These are phyloP conservation scores for Carduelis carduelis DNA, from an alignment of 2,797 vertebrate species.

Conservation along the genomic window DNA sequence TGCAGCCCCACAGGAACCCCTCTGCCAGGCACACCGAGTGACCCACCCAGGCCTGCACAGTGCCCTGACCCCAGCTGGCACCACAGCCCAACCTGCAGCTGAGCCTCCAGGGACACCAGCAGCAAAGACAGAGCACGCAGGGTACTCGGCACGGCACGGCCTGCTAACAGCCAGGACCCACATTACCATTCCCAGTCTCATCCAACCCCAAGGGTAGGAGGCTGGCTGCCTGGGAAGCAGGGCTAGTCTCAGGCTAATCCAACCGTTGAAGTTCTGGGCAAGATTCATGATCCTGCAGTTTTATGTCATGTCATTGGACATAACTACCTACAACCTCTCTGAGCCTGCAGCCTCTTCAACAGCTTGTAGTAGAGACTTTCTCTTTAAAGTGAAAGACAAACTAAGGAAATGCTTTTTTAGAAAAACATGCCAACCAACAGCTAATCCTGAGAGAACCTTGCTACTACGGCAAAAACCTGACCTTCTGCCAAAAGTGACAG, in stretches of 20 bases:
- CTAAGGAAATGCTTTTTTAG: not conserved
- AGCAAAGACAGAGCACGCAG: rapidly evolving
- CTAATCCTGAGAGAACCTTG: not conserved
- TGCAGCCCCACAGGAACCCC: rapidly evolving
- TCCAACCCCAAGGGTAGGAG: rapidly evolving
- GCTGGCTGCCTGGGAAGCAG: not conserved
- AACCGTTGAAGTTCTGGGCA: rapidly evolving
- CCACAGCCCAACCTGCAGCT: not conserved
- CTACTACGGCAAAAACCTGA: not conserved
- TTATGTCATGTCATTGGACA: not conserved
- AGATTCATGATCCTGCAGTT: not conserved
- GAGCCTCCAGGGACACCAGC: not conserved
- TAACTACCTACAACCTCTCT: not conserved
- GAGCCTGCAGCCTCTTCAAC: not conserved
- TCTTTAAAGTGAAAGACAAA: not conserved
- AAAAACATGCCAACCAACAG: not conserved
- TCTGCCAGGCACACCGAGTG: rapidly evolving
- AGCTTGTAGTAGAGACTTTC: not conserved
- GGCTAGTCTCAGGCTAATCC: not conserved
- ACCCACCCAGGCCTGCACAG: rapidly evolving
- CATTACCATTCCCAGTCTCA: not conserved
- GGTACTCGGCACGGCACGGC: rapidly evolving
- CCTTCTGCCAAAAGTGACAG: not conserved
- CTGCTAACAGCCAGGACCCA: not conserved
- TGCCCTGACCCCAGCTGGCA: not conserved